These are phyloP conservation scores for Liparis tanakae DNA, from an alignment of 2,797 vertebrate genomes.

Conservation along the genomic window DNA sequence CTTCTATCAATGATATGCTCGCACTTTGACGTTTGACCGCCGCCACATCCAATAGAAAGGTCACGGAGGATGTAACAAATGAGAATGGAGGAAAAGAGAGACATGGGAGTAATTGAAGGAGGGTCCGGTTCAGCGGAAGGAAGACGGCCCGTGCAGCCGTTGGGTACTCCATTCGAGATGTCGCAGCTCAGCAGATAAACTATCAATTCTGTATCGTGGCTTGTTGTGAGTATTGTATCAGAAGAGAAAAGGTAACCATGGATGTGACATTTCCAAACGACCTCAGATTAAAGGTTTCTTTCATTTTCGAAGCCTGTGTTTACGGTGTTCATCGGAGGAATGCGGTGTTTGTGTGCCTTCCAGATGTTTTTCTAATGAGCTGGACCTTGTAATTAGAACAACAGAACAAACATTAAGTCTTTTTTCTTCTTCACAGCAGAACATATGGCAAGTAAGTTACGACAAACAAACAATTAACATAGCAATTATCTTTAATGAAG, in stretches of 20 bases:
- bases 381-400: slow-evolving; percentile 4
- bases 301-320: slow-evolving; percentile 20
- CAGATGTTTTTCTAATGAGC: not conserved
- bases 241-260: slow-evolving; percentile 3
- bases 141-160: slow-evolving; percentile 2
- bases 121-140: slow-evolving; percentile 39
- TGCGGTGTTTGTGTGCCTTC: not conserved
- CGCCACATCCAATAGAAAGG: slow-evolving; percentile 75
- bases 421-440: slow-evolving; percentile 5
- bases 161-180: slow-evolving; percentile 44
- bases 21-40: slow-evolving; percentile 65
- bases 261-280: slow-evolving; percentile 37
- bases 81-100: slow-evolving; percentile 54
- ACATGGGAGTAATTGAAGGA: slow-evolving; percentile 61
- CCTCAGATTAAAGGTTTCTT: slow-evolving; percentile 42
- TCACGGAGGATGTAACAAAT: slow-evolving; percentile 73
- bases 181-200: slow-evolving; percentile 13
- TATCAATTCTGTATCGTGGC: not conserved
- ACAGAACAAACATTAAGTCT: not conserved
- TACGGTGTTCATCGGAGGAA: not conserved
- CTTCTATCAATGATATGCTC: slow-evolving; percentile 65
- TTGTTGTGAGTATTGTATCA: slow-evolving; percentile 3
- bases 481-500: not conserved
- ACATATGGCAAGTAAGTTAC: not conserved
- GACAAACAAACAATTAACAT: not conserved